Evolutionary conservation across 2,113 vertebrate species (phyloP).

Genomic region (Megalops atlanticus): DNA sequence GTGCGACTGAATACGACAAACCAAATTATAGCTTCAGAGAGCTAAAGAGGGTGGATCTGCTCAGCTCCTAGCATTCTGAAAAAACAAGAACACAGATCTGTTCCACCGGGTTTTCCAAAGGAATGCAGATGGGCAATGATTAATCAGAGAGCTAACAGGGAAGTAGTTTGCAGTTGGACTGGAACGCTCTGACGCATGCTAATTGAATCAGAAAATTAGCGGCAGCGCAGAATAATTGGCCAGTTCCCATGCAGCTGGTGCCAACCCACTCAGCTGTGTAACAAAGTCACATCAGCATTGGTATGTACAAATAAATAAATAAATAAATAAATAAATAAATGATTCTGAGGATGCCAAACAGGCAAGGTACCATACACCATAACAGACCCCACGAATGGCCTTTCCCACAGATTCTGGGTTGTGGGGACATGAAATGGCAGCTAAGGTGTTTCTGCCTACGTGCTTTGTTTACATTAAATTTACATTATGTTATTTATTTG

Average conservation of each 20-base stretch:
- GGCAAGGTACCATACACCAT: no score
- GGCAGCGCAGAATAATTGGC: conserved; percentile 96
- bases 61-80: conserved; percentile 85
- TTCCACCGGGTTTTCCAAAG: conserved; percentile 88
- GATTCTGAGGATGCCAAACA: no score
- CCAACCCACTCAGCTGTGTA: conserved; percentile 99
- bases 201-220: conserved; percentile 99
- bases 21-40: not conserved
- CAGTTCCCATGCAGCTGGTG: conserved; percentile 98
- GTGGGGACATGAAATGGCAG: not conserved
- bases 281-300: conserved; percentile 97
- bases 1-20: not conserved
- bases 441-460: not conserved
- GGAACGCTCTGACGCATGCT: conserved; percentile 99
- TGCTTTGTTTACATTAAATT: no score
- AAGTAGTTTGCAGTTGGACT: conserved; percentile 99
- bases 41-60: conserved; percentile 74
- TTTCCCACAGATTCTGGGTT: not conserved
- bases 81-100: conserved; percentile 86
- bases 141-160: conserved; percentile 99
- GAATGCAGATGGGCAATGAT: conserved; percentile 99
- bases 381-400: no score
- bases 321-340: conserved; percentile 81
- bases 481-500: no score
- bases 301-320: conserved; percentile 57